phyloP scores from a whole-genome alignment of 2,113 vertebrate genomes.

The Mustela nigripes region DNA sequence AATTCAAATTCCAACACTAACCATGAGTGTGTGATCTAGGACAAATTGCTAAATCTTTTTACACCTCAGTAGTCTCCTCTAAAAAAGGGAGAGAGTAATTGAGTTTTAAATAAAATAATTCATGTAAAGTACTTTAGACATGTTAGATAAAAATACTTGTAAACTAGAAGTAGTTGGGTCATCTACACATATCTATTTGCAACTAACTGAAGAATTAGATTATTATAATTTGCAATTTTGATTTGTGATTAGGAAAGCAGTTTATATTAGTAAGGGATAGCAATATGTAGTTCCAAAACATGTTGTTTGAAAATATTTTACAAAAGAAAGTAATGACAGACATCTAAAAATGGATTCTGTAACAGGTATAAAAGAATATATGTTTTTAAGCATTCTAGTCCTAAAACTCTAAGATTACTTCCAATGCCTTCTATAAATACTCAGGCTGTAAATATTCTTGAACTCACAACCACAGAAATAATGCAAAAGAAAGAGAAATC shows the following conservation, averaged over 20 bases:
- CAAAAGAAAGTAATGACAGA: not conserved
- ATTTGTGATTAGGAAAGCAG: not conserved
- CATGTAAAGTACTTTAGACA: not conserved
- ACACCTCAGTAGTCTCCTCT: not conserved
- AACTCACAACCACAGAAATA: not conserved
- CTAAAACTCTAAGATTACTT: not conserved
- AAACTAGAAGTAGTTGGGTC: not conserved
- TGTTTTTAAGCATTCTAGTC: not conserved
- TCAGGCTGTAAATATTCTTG: not conserved
- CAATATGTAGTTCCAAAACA: not conserved
- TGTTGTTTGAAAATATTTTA: not conserved
- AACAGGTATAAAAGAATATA: not conserved
- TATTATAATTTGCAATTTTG: not conserved
- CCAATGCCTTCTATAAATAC: not conserved
- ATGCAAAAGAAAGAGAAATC: not conserved
- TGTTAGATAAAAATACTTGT: not conserved
- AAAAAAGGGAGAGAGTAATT: not conserved
- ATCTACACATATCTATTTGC: not conserved
- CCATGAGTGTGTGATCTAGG: not conserved
- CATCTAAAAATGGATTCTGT: not conserved
- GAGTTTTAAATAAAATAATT: not conserved
- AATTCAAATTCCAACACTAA: not conserved
- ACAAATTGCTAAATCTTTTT: not conserved
- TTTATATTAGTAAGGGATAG: not conserved
- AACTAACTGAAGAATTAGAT: not conserved